Evolutionary conservation across 2,797 vertebrate genomes (phyloP).

Genomic region (Zenarchopterus dispar): DNA sequence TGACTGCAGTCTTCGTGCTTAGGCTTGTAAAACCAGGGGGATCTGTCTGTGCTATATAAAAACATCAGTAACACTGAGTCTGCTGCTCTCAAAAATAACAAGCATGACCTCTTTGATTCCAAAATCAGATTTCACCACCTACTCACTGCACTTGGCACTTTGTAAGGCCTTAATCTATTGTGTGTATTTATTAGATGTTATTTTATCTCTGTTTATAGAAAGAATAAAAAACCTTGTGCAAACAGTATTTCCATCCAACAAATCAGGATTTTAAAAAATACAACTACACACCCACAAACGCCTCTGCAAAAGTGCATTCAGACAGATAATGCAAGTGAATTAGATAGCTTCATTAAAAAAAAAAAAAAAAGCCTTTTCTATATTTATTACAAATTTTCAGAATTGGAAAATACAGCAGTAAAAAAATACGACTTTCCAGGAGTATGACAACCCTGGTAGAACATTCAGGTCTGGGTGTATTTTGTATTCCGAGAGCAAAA

Average conservation of each 20-base stretch:
- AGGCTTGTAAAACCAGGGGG: constrained; percentile 67
- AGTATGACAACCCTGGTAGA: constrained; percentile 26
- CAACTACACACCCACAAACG: neutral
- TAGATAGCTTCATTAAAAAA: constrained; percentile 21
- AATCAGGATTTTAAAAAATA: neutral
- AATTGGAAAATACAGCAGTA: constrained; percentile 27
- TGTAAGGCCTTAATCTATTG: constrained; percentile 39
- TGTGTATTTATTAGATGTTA: constrained; percentile 30
- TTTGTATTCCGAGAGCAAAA: constrained; percentile 55
- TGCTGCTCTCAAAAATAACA: constrained; percentile 64
- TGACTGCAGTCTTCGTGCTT: constrained; percentile 42
- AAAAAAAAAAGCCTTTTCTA: no score
- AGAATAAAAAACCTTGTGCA: constrained; percentile 2
- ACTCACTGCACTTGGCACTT: constrained; percentile 27
- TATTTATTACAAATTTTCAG: constrained; percentile 18
- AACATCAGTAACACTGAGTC: constrained; percentile 58
- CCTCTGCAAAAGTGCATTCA: constrained; percentile 2
- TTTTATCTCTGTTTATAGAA: constrained; percentile 15
- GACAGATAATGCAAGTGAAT: constrained; percentile 16
- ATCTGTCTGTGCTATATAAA: constrained; percentile 72
- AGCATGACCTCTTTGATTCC: constrained; percentile 53
- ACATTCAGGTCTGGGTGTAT: constrained; percentile 35
- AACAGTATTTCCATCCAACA: constrained; percentile 19
- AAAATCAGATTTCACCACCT: constrained; percentile 62
- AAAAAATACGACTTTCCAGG: constrained; percentile 31